Conservation (phyloP, 2,113 vertebrate genomes). For the Pundamilia nyererei region DNA sequence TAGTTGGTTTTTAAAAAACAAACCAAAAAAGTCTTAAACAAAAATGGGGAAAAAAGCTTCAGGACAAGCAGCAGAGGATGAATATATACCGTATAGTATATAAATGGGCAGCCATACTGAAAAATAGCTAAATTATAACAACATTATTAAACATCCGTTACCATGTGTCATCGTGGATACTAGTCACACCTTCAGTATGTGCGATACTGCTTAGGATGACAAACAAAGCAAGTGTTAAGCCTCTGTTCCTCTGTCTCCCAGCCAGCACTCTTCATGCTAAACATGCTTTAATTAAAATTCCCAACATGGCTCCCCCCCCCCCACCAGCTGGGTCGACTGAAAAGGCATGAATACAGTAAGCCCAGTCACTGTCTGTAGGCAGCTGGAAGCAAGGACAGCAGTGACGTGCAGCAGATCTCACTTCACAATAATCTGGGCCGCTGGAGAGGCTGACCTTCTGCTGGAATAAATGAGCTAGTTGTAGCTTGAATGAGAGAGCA, state of each 20-base stretch:
- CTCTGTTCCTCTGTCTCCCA: background rate
- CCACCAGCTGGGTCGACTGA: slow-evolving; percentile 8
- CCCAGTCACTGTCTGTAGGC: background rate
- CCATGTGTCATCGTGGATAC: background rate
- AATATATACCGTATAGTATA: background rate
- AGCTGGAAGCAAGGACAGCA: background rate
- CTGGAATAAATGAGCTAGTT: slow-evolving; percentile 46
- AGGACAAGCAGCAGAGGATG: background rate
- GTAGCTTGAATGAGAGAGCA: slow-evolving; percentile 13
- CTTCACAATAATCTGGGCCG: background rate
- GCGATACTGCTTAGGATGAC: background rate
- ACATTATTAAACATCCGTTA: background rate
- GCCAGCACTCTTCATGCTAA: background rate
- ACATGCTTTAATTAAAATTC: slow-evolving; percentile 56
- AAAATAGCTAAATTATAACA: background rate
- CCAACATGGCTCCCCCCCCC: too few species aligned
- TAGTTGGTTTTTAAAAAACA: background rate
- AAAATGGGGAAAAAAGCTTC: background rate
- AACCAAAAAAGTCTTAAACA: background rate
- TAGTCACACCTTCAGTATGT: background rate
- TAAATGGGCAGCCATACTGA: background rate
- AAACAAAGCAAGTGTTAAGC: background rate
- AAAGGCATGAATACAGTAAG: background rate
- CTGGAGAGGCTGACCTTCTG: slow-evolving; percentile 35
- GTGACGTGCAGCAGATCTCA: background rate